A percentile compares a stretch with the other conserved stretches of the same genome.
Conservation (phyloP, 92 coral and sea anemone species). For the Epizoanthus rinbou region DNA sequence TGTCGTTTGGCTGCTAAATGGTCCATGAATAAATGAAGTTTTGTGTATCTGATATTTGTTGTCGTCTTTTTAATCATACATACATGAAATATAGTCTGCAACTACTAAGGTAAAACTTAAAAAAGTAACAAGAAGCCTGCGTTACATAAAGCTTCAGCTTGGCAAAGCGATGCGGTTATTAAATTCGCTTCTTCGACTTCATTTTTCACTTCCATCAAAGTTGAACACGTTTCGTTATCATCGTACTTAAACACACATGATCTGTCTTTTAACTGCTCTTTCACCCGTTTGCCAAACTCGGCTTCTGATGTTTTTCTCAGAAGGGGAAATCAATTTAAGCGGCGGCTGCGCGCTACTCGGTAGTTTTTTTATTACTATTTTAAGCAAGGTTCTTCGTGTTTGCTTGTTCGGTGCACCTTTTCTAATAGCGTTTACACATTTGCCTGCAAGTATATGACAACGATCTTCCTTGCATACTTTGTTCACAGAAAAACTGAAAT, state of each 20-base stretch:
- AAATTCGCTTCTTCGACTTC: slow-evolving; percentile 19
- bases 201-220: slow-evolving; percentile 26
- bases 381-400: slow-evolving; percentile 29
- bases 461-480: slow-evolving; percentile 30
- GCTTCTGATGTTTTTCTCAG: slow-evolving; percentile 9
- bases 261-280: not conserved
- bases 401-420: slow-evolving; percentile 17
- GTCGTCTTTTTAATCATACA: slow-evolving; percentile 23
- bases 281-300: slow-evolving; percentile 2
- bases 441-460: slow-evolving; percentile 26
- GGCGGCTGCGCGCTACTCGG: slow-evolving; percentile 27
- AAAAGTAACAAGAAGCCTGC: slow-evolving; percentile 29
- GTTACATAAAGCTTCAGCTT: slow-evolving; percentile 24
- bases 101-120: slow-evolving; percentile 3
- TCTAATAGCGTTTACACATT: slow-evolving; percentile 30
- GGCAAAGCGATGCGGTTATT: slow-evolving; percentile 30
- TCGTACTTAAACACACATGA: not conserved
- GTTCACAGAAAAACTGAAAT: slow-evolving; percentile 13
- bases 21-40: slow-evolving; percentile 25
- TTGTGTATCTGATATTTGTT: slow-evolving; percentile 27
- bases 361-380: too few relatives aligned
- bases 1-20: slow-evolving; percentile 25
- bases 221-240: slow-evolving; percentile 27
- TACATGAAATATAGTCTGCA: slow-evolving; percentile 28
- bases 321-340: slow-evolving; percentile 8